These are phyloP conservation scores for Crepidodera aurea DNA, from an alignment of 2,888 invertebrate species.

Conservation along the genomic window DNA sequence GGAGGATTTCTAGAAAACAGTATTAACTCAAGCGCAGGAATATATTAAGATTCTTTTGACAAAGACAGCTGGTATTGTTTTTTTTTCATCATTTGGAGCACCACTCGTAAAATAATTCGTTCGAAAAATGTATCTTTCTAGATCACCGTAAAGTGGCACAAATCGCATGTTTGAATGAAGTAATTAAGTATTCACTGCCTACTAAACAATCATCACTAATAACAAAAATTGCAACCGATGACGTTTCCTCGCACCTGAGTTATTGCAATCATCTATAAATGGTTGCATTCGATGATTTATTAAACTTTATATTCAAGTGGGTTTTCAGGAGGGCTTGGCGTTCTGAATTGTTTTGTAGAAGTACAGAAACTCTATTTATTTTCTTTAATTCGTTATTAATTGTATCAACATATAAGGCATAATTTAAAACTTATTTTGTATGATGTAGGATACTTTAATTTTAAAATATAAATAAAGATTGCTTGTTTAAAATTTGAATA, in stretches of 20 bases:
- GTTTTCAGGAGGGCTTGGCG: constrained; percentile 5
- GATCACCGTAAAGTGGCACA: too few relatives aligned
- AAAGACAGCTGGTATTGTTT: too few relatives aligned
- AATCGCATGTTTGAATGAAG: not conserved
- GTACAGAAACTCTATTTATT: not conserved
- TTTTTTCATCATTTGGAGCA: too few relatives aligned
- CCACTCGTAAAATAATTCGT: too few relatives aligned
- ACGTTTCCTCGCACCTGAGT: constrained; percentile 29
- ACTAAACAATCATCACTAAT: constrained; percentile 27
- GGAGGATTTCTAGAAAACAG: not conserved
- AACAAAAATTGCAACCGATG: constrained; percentile 31
- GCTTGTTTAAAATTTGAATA: too few relatives aligned
- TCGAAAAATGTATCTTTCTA: too few relatives aligned
- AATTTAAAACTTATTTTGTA: too few relatives aligned
- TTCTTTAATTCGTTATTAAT: not conserved
- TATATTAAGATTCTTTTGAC: too few relatives aligned
- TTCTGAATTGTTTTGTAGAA: constrained; percentile 3
- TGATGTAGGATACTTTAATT: too few relatives aligned
- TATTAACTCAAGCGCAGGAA: not conserved
- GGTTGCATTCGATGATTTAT: constrained; percentile 29
- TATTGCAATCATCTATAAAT: constrained; percentile 35
- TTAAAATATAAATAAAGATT: too few relatives aligned
- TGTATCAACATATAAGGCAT: too few relatives aligned
- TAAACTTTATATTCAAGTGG: constrained; percentile 23
- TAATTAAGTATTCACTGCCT: constrained; percentile 25